Evolutionary conservation across 2,888 invertebrate genomes (phyloP), one percentile per base, ranked within the genome.

Genomic region (Nebria salina): DNA sequence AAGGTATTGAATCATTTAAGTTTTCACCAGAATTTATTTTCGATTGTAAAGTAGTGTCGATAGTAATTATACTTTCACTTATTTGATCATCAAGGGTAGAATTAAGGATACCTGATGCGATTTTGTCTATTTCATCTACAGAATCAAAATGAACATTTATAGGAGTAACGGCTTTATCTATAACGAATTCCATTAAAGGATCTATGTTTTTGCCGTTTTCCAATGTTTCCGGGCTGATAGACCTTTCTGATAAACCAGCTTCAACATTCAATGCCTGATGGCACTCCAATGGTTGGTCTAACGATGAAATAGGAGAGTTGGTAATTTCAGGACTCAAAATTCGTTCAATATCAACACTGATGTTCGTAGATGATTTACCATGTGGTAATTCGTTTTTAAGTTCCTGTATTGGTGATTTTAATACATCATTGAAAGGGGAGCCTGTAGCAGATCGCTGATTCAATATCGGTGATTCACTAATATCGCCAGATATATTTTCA

Each of bases 401-500:
- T 72, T 80, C 80, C n/a, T 70, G 75, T 11, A 75, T 34, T n/a
- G 80, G 80, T 15, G 75, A 72, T 72, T 75, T 64, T 3, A 72
- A 15, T 25, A 54, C 13, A 65, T 81, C 76, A 20, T 77, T 43
- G n/a, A 54, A 26, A 25, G 64, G 42, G 1, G 73, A 26, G 11
- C 34, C 73, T 9, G 42, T 8, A 3, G 73, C 13, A 20, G 41
- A 43, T 15, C n/a, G 76, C 9, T 66, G 65, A 25, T 64, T 75
- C 42, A 75, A 25, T n/a, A 42, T 11, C 6, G 75, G 75, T 75
- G 75, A 42, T 15, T 79, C 70, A 70, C 72, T 41, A 11, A 75
- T 70, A 70, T 77, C 80, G 20, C 64, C 82, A 15, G 66, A 72
- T 9, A 77, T 76, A 72, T 79, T 74, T 6, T 86, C 86, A 83